Base-by-base conservation (phyloP, 2,113 vertebrate genomes). In the Oreochromis aureus region DNA sequence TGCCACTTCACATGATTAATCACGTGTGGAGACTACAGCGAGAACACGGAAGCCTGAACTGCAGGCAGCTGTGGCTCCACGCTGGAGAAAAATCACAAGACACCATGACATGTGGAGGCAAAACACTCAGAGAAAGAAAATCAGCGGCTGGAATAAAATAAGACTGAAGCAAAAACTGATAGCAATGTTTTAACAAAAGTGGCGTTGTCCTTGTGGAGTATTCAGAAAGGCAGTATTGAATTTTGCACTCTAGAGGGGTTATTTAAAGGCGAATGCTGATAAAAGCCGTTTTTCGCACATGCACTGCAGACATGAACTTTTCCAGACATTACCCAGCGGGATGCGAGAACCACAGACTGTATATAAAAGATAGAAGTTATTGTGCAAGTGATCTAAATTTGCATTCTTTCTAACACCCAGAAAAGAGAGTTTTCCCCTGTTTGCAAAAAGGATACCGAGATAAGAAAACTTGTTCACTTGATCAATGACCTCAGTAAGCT, bases 1-100 rank as follows among this genome's bases (percentile, higher is more conserved):
- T 92, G 93, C 93, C 94, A 92, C 92, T 91, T 92, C 93, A 91
- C 92, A 93, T 93, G 95, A 96, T 95, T 93, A 93, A 96, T 95
- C 95, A 93, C 87, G 86, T 94, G 93, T 90, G 92, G 89, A 85
- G 92, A 90, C 89, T 91, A 71, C 85, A 88, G 90, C 87, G 87
- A 80, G 82, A 93, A 93, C 84, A 80, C 73, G 61, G 86, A 81
- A 88, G 81, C 71, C 84, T 66, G 81, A 90, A 88, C 92, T 78
- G 86, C 90, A 85, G 89, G 86, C 81, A 87, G 91, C 90, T 39
- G 85, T 81, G 66, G 71, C 88, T 82, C 89, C 73, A 87, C 10
- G 46, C 80, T 82, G 89, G 80, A 87, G 81, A 80, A 87, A 24
- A 86, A 89, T 84, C 69, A 81, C 76, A 66, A 85, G 34, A 82